Evolutionary conservation across 2,113 vertebrate species (phyloP), one percentile per base, ranked within the genome.

Genomic region (Tupaia tana): DNA sequence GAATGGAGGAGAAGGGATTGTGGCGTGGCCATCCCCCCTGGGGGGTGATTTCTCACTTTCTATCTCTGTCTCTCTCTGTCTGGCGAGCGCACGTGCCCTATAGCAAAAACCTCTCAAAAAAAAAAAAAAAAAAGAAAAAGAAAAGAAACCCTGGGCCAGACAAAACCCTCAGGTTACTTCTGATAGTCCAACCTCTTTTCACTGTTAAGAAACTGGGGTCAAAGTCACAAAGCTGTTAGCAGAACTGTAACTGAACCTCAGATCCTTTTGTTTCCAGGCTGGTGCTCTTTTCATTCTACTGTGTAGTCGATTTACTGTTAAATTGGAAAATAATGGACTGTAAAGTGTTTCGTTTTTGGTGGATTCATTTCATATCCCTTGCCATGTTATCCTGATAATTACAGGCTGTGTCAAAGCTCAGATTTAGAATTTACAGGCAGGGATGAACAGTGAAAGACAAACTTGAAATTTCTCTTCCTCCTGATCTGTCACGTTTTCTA

Each of bases 361-460:
- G 20, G 7, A 85, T 95, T 98, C 14, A 10, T 74, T 96, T 97
- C 15, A 22, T 29, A 86, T 77, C 43, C 91, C 2, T 96, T n/a
- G 71, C 81, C 93, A 4, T 91, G 90, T 96, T 91, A 11, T 14
- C 1, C 18, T 31, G 73, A 92, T 96, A 97, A 97, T 95, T 97
- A 92, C 69, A 95, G 86, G 80, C 80, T 91, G 9, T 86, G 89
- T 82, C 86, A 95, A 94, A 95, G 80, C 91, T 94, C 59, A 87
- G 87, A 69, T 91, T 96, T 95, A 84, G 95, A 91, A 84, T 95
- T 95, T 96, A 89, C 80, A 89, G 95, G 94, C 95, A 97, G 91
- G 73, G 11, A 92, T 96, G 66, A 96, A 70, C 95, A 27, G 25
- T 96, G 93, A 95, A 91, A 95, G 96, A 91, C 91, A 96, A 96